A percentile compares a stretch with the other conserved stretches of the same genome.
Conservation (phyloP, 2,797 vertebrate genomes). For the Coendou prehensilis region DNA sequence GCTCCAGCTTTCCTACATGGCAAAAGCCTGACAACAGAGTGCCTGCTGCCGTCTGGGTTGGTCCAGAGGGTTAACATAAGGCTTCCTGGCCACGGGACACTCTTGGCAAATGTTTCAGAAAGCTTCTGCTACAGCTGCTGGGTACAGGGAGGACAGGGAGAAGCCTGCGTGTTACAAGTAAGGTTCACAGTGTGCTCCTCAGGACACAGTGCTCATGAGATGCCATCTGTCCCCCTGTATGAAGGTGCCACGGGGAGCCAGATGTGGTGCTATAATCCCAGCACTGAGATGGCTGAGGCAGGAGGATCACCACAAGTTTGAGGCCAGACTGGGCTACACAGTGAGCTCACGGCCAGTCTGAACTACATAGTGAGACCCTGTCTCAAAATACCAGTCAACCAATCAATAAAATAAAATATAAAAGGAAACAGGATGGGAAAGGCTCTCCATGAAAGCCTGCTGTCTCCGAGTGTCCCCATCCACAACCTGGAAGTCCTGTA, state of each 20-base stretch:
- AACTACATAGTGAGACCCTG: too few species aligned
- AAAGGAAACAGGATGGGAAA: background rate
- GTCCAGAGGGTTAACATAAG: background rate
- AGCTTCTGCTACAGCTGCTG: background rate
- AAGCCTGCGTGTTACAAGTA: accelerated
- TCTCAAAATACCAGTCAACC: too few species aligned
- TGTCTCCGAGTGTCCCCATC: accelerated
- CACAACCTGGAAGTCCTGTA: accelerated
- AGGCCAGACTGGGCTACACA: too few species aligned
- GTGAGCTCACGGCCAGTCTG: too few species aligned
- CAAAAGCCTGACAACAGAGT: background rate
- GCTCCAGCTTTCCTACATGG: background rate
- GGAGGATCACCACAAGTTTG: too few species aligned
- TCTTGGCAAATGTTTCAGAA: background rate
- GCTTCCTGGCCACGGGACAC: background rate
- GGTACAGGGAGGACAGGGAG: accelerated
- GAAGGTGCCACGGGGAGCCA: background rate
- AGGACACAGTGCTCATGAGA: background rate
- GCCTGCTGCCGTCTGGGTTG: background rate
- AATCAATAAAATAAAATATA: too few species aligned
- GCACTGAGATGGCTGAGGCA: too few species aligned
- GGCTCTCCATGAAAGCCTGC: background rate
- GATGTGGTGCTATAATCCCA: background rate
- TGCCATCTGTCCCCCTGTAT: background rate
- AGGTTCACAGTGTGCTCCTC: background rate